Base-by-base conservation (phyloP, 92 coral and sea anemone genomes). In the Isaurus tuberculatus region DNA sequence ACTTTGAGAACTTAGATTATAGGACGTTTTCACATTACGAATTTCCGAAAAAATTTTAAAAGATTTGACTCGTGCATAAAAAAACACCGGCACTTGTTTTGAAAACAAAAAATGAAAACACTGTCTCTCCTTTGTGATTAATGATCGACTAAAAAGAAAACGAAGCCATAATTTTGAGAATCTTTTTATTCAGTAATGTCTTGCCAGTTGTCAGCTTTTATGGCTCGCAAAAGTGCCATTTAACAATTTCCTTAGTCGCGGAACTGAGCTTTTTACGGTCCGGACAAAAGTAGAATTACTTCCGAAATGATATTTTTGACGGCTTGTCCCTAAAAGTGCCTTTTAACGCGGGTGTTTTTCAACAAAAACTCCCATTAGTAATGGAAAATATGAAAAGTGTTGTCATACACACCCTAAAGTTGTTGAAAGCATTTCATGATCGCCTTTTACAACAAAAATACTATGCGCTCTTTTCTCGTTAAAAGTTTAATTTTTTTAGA, bases 231-330 rank as follows among this genome's bases (percentile, higher is more conserved):
- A 55, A 55, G 25, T 55, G 63, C 63, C n/a, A 55, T 55, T 19
- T 55, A 55, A 55, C 9, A 55, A 55, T 55, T 55, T 55, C 23
- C 23, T 55, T 55, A 19, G 63, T 55, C 8, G 23, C 25, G 23
- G 23, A n/a, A n/a, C 63, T 55, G 63, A 55, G 23, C 25, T 55
- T 7, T 55, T 55, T 55, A 55, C 26, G 8, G 63, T 0, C 63
- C 63, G 63, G 63, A 55, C 63, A 55, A 55, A 55, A 8, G 28
- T 22, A n/a, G 63, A 55, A 55, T 19, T 55, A 55, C 28, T 55
- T 55, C 63, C 63, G 63, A 55, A 55, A n/a, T 55, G 22, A 55
- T 55, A 55, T 55, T 55, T 55, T 9, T 55, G 25, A 55, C 63
- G 26, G 63, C 25, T 55, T 1, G 58, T 51, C 22, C 16, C 20